Base-by-base conservation (phyloP, 2,888 invertebrate genomes). In the Oegoconia quadripuncta region DNA sequence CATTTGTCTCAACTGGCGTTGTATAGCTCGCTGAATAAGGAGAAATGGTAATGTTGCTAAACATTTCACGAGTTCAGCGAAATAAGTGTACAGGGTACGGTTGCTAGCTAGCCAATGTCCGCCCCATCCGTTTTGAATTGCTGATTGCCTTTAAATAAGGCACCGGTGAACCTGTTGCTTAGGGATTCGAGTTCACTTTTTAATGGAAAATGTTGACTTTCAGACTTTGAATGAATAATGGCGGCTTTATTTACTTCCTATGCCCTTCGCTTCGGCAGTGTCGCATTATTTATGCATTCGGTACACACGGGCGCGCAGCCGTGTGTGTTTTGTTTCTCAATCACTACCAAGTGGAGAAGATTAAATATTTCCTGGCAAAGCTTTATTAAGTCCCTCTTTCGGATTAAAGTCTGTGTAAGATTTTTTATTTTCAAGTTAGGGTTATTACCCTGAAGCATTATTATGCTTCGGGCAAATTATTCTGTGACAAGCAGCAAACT, bases 181-280 rank as follows among this genome's bases (percentile, higher is more conserved):
- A 50, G 55, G 48, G 56, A 64, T 59, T 59, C 48, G 52, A 51
- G 53, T 43, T 49, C 42, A 51, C 51, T 59, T 66, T 65, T 67
- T 69, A 67, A 68, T 70, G 62, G 61, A 57, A 60, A 66, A 60
- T 59, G 63, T 65, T 64, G 66, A 65, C 63, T 64, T 63, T 58
- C 45, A 49, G 51, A 59, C 50, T 56, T 55, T 62, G 58, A 63
- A 65, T 63, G 56, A 53, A 60, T 67, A 64, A 66, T 66, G 49
- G 41, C 33, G 39, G 33, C 41, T 52, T 49, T 49, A 54, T 54
- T 48, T 46, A 42, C 41, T 44, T 39, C 26, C 36, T 29, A 27
- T 26, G 30, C 28, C 29, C 33, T 27, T 14, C 14, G 25, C 13
- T 12, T 27, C 34, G 9, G 23, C 22, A 17, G 17, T 18, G 13